Evolutionary conservation across 2,797 vertebrate species (phyloP).

Genomic region (Petrocephalus schoutedeni): DNA sequence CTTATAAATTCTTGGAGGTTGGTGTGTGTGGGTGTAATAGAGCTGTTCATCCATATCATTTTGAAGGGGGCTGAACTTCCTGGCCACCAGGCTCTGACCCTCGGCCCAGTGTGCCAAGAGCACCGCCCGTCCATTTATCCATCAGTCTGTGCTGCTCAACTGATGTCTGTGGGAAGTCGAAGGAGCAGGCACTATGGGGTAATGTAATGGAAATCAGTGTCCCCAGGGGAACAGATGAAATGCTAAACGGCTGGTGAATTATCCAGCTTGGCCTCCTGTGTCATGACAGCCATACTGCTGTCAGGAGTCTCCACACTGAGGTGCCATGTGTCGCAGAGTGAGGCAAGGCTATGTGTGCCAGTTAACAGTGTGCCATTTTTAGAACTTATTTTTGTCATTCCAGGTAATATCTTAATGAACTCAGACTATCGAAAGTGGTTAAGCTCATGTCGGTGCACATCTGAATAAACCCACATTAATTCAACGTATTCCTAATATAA

Average conservation of each 20-base stretch:
- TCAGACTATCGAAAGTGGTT: background rate
- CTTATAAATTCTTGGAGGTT: background rate
- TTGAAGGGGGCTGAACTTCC: background rate
- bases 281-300: background rate
- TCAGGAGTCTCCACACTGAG: background rate
- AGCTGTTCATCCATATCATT: background rate
- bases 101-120: background rate
- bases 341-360: background rate
- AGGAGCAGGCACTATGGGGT: background rate
- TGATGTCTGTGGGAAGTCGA: constrained; percentile 5
- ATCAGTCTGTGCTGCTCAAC: constrained; percentile 10
- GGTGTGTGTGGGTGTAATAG: background rate
- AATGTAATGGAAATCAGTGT: constrained; percentile 24
- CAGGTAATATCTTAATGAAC: background rate
- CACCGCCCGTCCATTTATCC: background rate
- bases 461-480: background rate
- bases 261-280: background rate
- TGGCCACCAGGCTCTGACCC: constrained; percentile 1
- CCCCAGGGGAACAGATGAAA: constrained; percentile 21
- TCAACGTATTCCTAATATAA: background rate
- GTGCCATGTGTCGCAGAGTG: background rate
- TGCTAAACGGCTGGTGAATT: constrained; percentile 25
- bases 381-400: background rate
- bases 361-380: background rate
- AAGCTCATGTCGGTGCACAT: background rate